phyloP scores from a whole-genome alignment of 2,113 vertebrate species.

The Blennius ocellaris region DNA sequence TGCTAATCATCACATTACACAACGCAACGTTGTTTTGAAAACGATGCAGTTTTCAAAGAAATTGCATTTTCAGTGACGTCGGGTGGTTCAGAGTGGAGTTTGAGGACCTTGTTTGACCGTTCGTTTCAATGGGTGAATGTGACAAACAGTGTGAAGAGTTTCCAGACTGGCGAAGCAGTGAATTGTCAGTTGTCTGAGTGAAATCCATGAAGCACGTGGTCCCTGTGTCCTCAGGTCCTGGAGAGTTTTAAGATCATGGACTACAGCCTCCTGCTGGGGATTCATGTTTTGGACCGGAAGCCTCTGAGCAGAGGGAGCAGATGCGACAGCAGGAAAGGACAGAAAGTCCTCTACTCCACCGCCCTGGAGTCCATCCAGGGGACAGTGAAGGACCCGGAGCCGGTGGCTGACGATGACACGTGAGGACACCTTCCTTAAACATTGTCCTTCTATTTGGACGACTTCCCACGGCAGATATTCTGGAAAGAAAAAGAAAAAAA shows the following conservation, averaged over 20 bases:
- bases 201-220: not conserved
- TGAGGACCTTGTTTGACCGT: too few species aligned
- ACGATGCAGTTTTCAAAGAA: too few species aligned
- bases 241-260: conserved; percentile 99
- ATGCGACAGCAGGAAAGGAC: conserved; percentile 87
- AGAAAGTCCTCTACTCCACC: conserved; percentile 96
- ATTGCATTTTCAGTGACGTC: too few species aligned
- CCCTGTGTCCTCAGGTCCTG: conserved; percentile 84
- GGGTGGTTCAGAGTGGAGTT: too few species aligned
- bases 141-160: too few species aligned
- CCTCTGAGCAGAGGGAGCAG: conserved; percentile 80
- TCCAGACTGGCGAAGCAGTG: too few species aligned
- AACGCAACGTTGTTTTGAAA: too few species aligned
- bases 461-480: not conserved
- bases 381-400: conserved; percentile 86
- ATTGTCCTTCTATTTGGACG: too few species aligned
- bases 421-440: conserved; percentile 72
- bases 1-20: too few species aligned
- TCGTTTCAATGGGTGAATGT: too few species aligned
- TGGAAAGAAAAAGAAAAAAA: too few species aligned
- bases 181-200: too few species aligned
- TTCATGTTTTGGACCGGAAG: conserved; percentile 89
- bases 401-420: conserved; percentile 87
- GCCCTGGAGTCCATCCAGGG: conserved; percentile 97
- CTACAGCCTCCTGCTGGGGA: conserved; percentile 94